Percentiles rank a stretch among this genome's conserved stretches.
These are phyloP conservation scores for Eupeodes latifasciatus DNA, from an alignment of 2,888 invertebrate genomes.

Conservation along the genomic window DNA sequence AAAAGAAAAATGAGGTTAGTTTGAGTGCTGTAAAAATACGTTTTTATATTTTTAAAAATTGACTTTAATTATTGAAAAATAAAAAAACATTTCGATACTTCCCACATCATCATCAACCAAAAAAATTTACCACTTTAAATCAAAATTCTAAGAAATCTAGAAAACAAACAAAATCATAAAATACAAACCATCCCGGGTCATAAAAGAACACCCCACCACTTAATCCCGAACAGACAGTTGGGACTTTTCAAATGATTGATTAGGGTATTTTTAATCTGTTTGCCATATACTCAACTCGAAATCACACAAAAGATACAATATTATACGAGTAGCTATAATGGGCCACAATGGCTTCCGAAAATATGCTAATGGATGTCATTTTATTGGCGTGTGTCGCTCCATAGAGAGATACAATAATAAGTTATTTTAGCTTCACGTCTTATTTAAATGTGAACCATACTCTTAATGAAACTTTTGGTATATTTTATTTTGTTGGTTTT, in stretches of 20 bases:
- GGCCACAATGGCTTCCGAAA: neutral
- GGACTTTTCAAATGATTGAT: constrained; percentile 56
- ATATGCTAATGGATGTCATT: constrained; percentile 8
- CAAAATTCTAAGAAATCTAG: constrained; percentile 54
- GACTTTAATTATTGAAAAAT: neutral
- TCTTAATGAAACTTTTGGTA: neutral
- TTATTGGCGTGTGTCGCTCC: neutral
- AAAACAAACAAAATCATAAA: constrained; percentile 68
- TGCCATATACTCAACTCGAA: neutral
- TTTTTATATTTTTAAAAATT: neutral
- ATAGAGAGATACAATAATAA: neutral
- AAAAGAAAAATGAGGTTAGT: too few relatives aligned
- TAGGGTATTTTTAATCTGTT: constrained; percentile 50
- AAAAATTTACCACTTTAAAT: constrained; percentile 26
- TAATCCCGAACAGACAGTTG: constrained; percentile 15
- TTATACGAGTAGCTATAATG: neutral
- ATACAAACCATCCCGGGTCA: constrained; percentile 35
- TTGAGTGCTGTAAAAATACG: too few relatives aligned
- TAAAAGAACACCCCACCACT: constrained; percentile 48
- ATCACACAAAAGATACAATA: neutral
- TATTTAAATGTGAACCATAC: neutral
- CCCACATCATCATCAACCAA: neutral
- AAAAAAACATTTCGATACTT: too few relatives aligned
- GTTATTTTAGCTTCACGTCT: neutral
- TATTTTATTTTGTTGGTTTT: neutral